Evolutionary conservation across 2,888 invertebrate genomes (phyloP), one percentile per base, ranked within the genome.

Genomic region (Mimas tiliae): DNA sequence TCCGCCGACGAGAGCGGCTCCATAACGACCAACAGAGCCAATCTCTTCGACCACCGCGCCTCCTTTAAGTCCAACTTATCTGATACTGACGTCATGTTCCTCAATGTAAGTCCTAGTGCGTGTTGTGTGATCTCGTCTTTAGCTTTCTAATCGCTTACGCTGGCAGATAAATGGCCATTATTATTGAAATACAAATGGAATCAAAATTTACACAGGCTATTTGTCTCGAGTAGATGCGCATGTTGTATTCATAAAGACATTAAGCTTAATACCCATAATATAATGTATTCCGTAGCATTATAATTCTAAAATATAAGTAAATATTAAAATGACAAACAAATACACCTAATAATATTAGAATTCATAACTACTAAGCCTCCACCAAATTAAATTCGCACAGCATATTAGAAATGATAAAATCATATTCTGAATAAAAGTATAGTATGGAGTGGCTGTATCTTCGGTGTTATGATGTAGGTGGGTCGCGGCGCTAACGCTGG

Each of bases 31-130:
- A 96, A 96, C 93, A 95, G 97, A 78, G 95, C 95, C 80, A 95
- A 95, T 82, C 96, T 96, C 81, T 96, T 95, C 94, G 96, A 95
- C 88, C 96, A 95, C 90, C 95, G 96, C 89, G 95, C 95, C 87
- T 96, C 95, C 87, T 96, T 97, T 94, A 96, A 98, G 85, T 98
- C 98, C 80, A 97, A 98, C 78, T 97, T 98, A 82, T 98, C 98
- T 79, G 98, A 98, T 91, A 98, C 98, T 84, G 98, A 98, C 94
- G 97, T 97, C 86, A 97, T 97, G 93, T 96, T 97, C 87, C 96
- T 96, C 90, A 97, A 97, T 95, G 97, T 98, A 95, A 96, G 96
- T 95, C 91, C 77, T 87, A 85, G 85, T 83, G 79, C 77, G 73
- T 83, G 80, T 81, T 77, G 83, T 79, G 76, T 77, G 74, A 70